Evolutionary conservation across 2,113 vertebrate species (phyloP), one percentile per base, ranked within the genome.

Genomic region (Stictonetta naevosa): DNA sequence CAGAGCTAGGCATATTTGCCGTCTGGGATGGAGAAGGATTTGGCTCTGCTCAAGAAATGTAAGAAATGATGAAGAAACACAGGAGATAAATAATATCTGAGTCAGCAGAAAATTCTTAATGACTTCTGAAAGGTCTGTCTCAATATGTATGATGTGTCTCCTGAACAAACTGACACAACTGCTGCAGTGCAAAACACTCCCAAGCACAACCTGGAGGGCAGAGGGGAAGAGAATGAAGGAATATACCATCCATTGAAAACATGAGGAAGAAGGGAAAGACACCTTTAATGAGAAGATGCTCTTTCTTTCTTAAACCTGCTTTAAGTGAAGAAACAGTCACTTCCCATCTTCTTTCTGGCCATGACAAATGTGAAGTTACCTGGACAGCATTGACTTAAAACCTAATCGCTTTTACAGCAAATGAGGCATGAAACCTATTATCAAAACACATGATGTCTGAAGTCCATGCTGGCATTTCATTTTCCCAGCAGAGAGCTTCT

Each of bases 341-440:
- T 83, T 67, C 44, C 34, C 75, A 69, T 68, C 58, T 87, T 88
- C 76, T 74, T 79, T 90, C 34, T 29, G 53, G 90, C 69, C 50
- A 52, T 72, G 93, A 97, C 64, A 94, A 90, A 97, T 40, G 62
- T 38, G 76, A 89, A 96, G 75, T 33, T 76, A 90, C 79, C 88
- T 83, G 60, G 62, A 92, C 63, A 92, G 67, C 5, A 16, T 21
- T 90, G 88, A 88, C 83, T 78, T 81, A 95, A 88, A 94, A 81
- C 84, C 81, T 96, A 96, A 95, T 96, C 96, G 73, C 79, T 97
- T 96, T 96, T 91, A 76, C 33, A 83, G 63, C 52, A 96, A 97
- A 97, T 93, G 97, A 97, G 62, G 95, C 93, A 62, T 96, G 89
- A 96, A 97, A 95, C 42, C 28, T 95, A 80, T 83, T 96, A 96